These are phyloP conservation scores for Dastarcus helophoroides DNA, from an alignment of 2,888 invertebrate genomes.

Conservation along the genomic window DNA sequence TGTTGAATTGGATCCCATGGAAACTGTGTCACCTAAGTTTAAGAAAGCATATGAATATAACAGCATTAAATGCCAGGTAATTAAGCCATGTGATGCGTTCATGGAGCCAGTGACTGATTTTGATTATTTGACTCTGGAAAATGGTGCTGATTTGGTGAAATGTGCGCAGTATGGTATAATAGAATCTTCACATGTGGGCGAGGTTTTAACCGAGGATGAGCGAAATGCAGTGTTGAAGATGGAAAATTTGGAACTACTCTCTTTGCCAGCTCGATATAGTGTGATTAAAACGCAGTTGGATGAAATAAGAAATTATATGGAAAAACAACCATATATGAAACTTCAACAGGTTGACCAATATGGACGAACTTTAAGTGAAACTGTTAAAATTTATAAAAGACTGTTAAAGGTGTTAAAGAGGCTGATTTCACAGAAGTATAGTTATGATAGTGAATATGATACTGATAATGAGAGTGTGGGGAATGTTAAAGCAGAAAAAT, in stretches of 20 bases:
- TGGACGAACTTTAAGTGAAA: constrained; percentile 24
- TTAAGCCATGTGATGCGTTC: constrained; percentile 21
- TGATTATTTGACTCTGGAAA: constrained; percentile 19
- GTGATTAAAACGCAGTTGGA: constrained; percentile 25
- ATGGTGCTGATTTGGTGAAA: constrained; percentile 27
- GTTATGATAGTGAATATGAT: constrained; percentile 6
- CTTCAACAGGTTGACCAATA: constrained; percentile 20
- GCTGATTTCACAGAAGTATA: constrained; percentile 4
- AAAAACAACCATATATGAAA: too few species aligned
- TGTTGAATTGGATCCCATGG: constrained; percentile 15
- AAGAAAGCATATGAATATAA: constrained; percentile 21
- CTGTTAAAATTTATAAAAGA: constrained; percentile 25
- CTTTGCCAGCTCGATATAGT: constrained; percentile 25
- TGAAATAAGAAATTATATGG: too few species aligned
- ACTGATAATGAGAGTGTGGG: too few species aligned
- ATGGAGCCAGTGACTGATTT: constrained; percentile 14
- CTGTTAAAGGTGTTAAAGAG: constrained; percentile 21
- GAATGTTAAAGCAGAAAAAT: too few species aligned
- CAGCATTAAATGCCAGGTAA: constrained; percentile 21
- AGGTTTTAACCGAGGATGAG: constrained; percentile 22
- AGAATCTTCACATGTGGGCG: constrained; percentile 15
- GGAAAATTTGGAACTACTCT: constrained; percentile 30
- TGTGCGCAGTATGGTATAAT: constrained; percentile 27
- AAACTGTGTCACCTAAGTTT: constrained; percentile 18
- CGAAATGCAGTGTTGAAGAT: constrained; percentile 23